Evolutionary conservation across 2,888 invertebrate genomes (phyloP), one percentile per base, ranked within the genome.

Genomic region (Trissolcus brochymenae): DNA sequence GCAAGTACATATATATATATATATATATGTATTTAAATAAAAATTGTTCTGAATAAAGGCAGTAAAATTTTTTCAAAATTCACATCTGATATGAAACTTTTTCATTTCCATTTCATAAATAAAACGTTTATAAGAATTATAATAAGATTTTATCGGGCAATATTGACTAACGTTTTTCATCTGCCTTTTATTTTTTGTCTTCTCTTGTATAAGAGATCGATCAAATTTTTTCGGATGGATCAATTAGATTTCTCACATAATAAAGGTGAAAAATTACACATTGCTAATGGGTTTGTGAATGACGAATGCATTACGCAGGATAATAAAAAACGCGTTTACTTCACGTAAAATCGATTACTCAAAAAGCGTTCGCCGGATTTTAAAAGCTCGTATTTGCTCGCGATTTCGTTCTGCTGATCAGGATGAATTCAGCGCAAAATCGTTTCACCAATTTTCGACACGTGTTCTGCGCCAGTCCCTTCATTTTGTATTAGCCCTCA

Each of bases 321-420:
- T 68, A 75, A 75, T 74, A 67, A 74, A 67, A 59, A 57, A 75
- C 43, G 74, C 74, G 62, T 61, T 75, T 68, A 54, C 62, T 68
- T 75, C 16, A 21, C 40, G 64, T 62, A 57, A 57, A 75, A 75
- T 75, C 60, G 75, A 68, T 75, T 68, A 64, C 29, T 54, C 50
- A 53, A 71, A 76, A 76, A 76, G 70, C 65, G 70, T 49, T 43
- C 25, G 61, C 55, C 51, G 40, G 56, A 50, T 60, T 76, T 76
- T 70, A 76, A 76, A 76, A 70, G 65, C 68, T 76, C 70, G 61
- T 40, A 66, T 75, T 66, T 60, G 29, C 29, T 21, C 29, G 29
- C 71, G 54, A 66, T 66, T 67, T 65, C 62, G 57, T 71, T 62
- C 62, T 49, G 66, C 76, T 62, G 76, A 76, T 76, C 71, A 66